Percentiles rank a stretch among this genome's conserved stretches.
Evolutionary conservation across 2,888 invertebrate species (phyloP).

Genomic region (Ichneumon xanthorius): DNA sequence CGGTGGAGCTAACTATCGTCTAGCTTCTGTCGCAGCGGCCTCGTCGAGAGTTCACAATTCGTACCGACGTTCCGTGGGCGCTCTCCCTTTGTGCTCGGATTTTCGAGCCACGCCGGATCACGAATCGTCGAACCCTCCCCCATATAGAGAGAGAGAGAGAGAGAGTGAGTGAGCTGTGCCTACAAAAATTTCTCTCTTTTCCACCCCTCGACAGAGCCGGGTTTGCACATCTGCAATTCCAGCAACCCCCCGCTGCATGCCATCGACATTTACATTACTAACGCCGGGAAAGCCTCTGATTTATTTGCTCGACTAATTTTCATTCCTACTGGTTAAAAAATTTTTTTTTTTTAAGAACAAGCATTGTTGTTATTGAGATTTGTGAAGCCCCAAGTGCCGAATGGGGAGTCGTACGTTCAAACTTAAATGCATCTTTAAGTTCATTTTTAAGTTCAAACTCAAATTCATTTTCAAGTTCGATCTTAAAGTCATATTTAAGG

Average conservation of each 20-base stretch:
- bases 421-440: no score
- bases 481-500: no score
- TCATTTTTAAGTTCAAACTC: no score
- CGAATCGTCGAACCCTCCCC: constrained; percentile 29
- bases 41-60: background rate
- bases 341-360: background rate
- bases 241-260: constrained; percentile 16
- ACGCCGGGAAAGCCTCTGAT: constrained; percentile 16
- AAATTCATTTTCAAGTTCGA: no score
- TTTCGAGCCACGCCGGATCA: constrained; percentile 30
- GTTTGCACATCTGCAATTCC: constrained; percentile 60
- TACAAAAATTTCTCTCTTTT: constrained; percentile 11
- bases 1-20: constrained; percentile 14
- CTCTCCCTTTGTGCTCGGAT: constrained; percentile 33
- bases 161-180: background rate
- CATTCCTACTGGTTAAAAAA: no score
- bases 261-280: constrained; percentile 36
- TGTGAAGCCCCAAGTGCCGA: no score
- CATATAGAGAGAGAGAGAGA: background rate
- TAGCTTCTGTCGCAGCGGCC: background rate
- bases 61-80: background rate
- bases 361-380: no score
- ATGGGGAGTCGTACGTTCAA: no score
- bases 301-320: background rate
- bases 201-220: constrained; percentile 35